Evolutionary conservation across 2,888 invertebrate genomes (phyloP), one percentile per base, ranked within the genome.

Genomic region (Agonopterix heracliana): DNA sequence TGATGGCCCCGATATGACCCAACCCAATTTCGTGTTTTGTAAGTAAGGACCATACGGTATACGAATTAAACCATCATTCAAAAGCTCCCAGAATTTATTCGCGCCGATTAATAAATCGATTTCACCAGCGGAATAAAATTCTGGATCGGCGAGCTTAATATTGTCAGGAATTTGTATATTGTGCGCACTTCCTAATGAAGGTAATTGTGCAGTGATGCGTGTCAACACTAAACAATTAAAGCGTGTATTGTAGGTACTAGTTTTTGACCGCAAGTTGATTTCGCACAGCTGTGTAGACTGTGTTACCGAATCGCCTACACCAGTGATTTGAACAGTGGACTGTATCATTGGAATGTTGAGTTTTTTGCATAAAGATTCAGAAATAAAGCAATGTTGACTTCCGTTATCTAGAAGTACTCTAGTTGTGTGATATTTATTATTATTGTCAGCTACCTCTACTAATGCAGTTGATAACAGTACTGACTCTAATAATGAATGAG

Each of bases 251-350:
- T 42, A 49, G 11, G 34, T 17, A 9, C 42, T 36, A 11, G 13
- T 40, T 17, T 26, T 36, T 3, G 51, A 51, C 26, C 14, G 14
- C 13, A 51, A 26, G 1, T 44, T 12, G 26, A 49, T 46, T 38
- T 49, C 41, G 34, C 52, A 49, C 13, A 40, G 10, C 9, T 46
- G 44, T 1, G 17, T 41, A 1, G 46, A 46, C 11, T 49, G 40
- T 14, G 48, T 46, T 3, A 48, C 34, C 7, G 46, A 43, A 11
- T 49, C 12, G 2, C 52, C 52, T 42, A 49, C 49, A 3, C 52
- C 52, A 42, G n/a, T 9, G 9, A 52, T 34, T 14, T 45, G 11
- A 9, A 41, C 7, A 45, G 52, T 49, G 52, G 52, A 52, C 49
- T 52, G 53, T 53, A 53, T 48, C 17, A 9, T 4, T 26, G 45